Base-by-base conservation (phyloP, 2,797 vertebrate species). In the Sitta carolinensis region DNA sequence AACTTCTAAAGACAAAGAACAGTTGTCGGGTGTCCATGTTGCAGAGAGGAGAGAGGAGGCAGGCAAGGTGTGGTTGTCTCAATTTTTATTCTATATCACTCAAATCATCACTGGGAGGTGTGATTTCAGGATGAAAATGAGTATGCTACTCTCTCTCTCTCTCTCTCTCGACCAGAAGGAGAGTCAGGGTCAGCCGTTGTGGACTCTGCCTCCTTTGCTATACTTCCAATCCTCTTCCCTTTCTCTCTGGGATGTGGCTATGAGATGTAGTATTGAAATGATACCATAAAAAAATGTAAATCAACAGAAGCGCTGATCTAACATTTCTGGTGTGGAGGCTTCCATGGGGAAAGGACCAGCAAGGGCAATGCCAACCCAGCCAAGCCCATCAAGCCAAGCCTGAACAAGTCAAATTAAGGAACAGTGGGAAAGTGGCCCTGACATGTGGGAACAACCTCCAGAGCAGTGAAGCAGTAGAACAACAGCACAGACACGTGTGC, bases 131-230 rank as follows among this genome's bases (percentile, higher is more conserved):
- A 38, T 52, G 27, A 52, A 52, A 84, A n/a, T 23, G 16, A 47
- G 8, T 20, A 30, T 1, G 3, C 23, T 36, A 9, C 8, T 67
- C 5, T n/a, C 29, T 27, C 27, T 43, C 43, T 69, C 38, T 43
- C 40, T 36, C 13, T 43, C 9, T 34, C 11, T 27, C 36, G 15
- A 51, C 13, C 7, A 59, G 16, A n/a, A 34, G 22, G 23, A 67
- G 23, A 23, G 45, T 51, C 15, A 38, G 32, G 7, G n/a, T 67
- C 22, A 52, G 16, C 3, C 27, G 27, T 47, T 59, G 22, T 0
- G 0, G 36, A 16, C 14, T 8, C 15, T 0, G 0, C 7, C 38
- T 67, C 32, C 29, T 67, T 27, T 59, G 32, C 12, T 0, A 0
- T 38, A n/a, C 54, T n/a, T 6, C 29, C 16, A 29, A 14, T 68